Percentiles rank a stretch among this genome's conserved stretches.
phyloP scores from a whole-genome alignment of 2,888 invertebrate genomes.

The Philhelius pedissequus region DNA sequence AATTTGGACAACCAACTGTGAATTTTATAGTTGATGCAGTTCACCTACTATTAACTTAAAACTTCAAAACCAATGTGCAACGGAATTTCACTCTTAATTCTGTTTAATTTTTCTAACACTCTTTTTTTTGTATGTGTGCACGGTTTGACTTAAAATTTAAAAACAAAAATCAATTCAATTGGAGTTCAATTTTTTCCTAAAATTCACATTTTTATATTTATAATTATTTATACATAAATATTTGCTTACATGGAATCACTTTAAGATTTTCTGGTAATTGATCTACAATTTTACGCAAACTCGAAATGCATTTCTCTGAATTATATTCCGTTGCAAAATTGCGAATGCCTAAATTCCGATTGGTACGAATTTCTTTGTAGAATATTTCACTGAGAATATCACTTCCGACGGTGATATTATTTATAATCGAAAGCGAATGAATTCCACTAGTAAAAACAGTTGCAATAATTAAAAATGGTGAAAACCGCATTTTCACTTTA shows the following conservation, averaged over 20 bases:
- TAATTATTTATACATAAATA: neutral
- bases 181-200: no score
- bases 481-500: neutral
- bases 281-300: neutral
- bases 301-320: neutral
- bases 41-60: no score
- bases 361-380: neutral
- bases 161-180: no score
- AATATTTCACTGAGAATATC: slow-evolving; percentile 18
- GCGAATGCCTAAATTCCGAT: neutral
- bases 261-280: slow-evolving; percentile 5
- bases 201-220: neutral
- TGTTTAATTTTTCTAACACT: no score
- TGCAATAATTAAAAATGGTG: neutral
- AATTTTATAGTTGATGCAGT: no score
- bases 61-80: no score
- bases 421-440: neutral
- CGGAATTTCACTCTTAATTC: no score
- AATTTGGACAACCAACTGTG: no score
- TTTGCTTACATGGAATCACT: slow-evolving; percentile 37
- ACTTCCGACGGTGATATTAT: slow-evolving; percentile 6
- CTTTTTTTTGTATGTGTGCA: no score
- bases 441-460: neutral
- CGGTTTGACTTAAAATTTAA: no score
- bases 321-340: neutral